Evolutionary conservation across 2,888 invertebrate species (phyloP).

Genomic region (Dichetophora obliterata): DNA sequence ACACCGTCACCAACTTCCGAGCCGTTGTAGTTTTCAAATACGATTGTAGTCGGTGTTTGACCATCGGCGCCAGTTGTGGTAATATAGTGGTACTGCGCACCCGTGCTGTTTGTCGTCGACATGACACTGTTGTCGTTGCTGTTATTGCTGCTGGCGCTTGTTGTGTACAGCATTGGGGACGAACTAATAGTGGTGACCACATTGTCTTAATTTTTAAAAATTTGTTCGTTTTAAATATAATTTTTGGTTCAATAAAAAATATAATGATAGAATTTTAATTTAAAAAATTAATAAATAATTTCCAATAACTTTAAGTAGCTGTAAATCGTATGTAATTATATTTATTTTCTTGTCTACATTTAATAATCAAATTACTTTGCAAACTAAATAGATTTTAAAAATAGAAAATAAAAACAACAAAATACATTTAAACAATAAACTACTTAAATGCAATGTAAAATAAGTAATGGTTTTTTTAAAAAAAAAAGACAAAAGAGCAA

Average conservation of each 20-base stretch:
- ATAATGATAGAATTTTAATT: conserved; percentile 33
- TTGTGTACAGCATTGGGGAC: conserved; percentile 62
- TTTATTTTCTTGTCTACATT: neutral
- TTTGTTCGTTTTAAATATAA: conserved; percentile 63
- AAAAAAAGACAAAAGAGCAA: conserved; percentile 25
- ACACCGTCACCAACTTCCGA: conserved; percentile 52
- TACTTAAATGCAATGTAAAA: conserved; percentile 6
- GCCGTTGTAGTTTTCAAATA: conserved; percentile 64
- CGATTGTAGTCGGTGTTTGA: conserved; percentile 62
- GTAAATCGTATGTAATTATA: neutral
- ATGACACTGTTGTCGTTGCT: conserved; percentile 28
- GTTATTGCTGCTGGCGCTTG: conserved; percentile 46
- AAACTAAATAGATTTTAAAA: conserved; percentile 11
- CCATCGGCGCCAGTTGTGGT: conserved; percentile 61
- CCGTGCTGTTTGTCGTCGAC: conserved; percentile 30
- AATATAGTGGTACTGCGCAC: conserved; percentile 62
- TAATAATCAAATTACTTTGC: neutral
- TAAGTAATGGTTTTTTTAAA: neutral
- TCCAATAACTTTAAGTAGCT: neutral
- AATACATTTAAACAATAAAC: conserved; percentile 29
- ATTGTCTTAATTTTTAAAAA: conserved; percentile 69
- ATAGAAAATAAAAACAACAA: conserved; percentile 33
- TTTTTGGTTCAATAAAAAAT: conserved; percentile 44
- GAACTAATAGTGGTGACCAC: conserved; percentile 69
- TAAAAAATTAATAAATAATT: conserved; percentile 32